A percentile compares a stretch with the other conserved stretches of the same genome.
phyloP scores from a whole-genome alignment of 2,797 vertebrate genomes.

The Kryptopterus vitreolus region DNA sequence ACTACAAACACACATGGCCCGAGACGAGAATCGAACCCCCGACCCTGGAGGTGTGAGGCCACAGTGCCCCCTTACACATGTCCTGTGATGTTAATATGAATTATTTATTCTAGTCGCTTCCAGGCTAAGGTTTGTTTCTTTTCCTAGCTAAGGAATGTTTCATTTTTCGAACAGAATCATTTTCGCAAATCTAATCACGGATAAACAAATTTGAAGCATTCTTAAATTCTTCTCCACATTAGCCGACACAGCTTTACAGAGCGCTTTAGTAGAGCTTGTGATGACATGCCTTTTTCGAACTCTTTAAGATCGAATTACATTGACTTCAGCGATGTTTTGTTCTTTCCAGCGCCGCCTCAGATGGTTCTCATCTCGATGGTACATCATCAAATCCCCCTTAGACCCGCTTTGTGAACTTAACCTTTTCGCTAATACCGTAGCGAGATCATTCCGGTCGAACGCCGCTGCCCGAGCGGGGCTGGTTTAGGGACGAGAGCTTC shows the following conservation, averaged over 20 bases:
- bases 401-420: conserved; percentile 31
- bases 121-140: background rate
- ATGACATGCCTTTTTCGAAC: conserved; percentile 23
- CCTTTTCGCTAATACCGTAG: conserved; percentile 14
- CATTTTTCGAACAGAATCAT: background rate
- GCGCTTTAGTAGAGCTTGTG: background rate
- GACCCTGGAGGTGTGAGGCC: too few species aligned
- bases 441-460: conserved; percentile 2
- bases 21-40: too few species aligned
- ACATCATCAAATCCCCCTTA: conserved; percentile 40
- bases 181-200: conserved; percentile 9
- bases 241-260: background rate
- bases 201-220: conserved; percentile 36
- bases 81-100: too few species aligned
- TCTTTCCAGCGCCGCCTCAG: background rate
- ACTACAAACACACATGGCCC: too few species aligned
- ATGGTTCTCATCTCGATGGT: too few species aligned
- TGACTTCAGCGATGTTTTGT: background rate
- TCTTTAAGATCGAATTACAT: conserved; percentile 23
- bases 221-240: conserved; percentile 19
- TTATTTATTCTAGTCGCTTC: background rate
- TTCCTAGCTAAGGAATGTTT: background rate
- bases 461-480: background rate
- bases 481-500: background rate
- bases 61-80: too few species aligned